Evolutionary conservation across 2,888 invertebrate genomes (phyloP).

Genomic region (Drosophila seclusa): DNA sequence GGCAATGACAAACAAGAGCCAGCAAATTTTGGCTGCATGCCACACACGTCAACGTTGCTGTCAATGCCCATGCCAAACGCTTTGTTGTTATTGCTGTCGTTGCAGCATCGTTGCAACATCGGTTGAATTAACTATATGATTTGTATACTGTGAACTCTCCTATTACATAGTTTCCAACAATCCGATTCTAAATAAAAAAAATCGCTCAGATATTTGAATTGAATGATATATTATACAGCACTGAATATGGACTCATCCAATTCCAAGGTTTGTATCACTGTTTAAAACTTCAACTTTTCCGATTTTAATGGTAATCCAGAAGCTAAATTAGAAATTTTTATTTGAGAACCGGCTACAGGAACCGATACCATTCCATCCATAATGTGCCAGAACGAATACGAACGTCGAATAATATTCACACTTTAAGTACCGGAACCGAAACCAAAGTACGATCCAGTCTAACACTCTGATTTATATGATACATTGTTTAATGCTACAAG

Average conservation of each 20-base stretch:
- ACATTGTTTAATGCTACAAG: too few species aligned
- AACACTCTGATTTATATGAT: too few species aligned
- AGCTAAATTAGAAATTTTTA: background rate
- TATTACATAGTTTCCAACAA: background rate
- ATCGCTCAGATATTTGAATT: background rate
- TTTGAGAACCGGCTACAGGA: too few species aligned
- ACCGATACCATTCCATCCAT: too few species aligned
- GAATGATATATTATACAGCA: background rate
- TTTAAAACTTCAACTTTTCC: background rate
- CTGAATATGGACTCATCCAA: background rate
- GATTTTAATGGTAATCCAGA: background rate
- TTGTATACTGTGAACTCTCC: background rate
- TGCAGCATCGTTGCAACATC: constrained; percentile 22
- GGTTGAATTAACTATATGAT: background rate
- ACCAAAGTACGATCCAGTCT: too few species aligned
- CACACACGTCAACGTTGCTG: constrained; percentile 64
- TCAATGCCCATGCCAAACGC: constrained; percentile 15
- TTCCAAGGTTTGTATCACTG: background rate
- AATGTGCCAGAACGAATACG: too few species aligned
- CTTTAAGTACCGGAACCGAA: too few species aligned
- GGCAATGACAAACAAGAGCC: constrained; percentile 36
- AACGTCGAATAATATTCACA: too few species aligned
- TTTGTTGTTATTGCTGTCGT: constrained; percentile 14
- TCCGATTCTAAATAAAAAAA: background rate
- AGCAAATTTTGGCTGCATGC: constrained; percentile 71